phyloP scores from a whole-genome alignment of 1,140 invertebrate genomes.

The Hermetia illucens region DNA sequence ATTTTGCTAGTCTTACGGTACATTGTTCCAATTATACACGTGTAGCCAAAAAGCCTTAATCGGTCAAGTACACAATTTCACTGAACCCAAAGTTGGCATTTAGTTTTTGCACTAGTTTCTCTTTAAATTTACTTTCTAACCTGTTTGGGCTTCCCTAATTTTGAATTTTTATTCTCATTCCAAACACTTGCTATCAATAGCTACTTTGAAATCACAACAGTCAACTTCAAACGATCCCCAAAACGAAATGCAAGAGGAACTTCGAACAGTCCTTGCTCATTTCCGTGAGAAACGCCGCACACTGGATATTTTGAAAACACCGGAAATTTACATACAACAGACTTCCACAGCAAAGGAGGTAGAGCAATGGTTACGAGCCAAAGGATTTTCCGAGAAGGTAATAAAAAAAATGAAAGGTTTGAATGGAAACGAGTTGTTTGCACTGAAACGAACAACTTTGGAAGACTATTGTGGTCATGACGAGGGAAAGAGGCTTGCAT shows the following conservation, averaged over 20 bases:
- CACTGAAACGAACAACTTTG: constrained; percentile 43
- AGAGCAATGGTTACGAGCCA: constrained; percentile 56
- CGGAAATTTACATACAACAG: constrained; percentile 55
- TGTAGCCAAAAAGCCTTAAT: too few relatives aligned
- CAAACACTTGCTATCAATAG: too few relatives aligned
- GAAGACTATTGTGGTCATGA: constrained; percentile 50
- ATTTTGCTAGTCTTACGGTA: too few relatives aligned
- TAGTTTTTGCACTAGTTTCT: too few relatives aligned
- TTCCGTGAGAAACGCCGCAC: constrained; percentile 37
- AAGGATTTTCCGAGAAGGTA: constrained; percentile 53
- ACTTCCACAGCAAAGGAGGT: constrained; percentile 49
- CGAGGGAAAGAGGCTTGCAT: constrained; percentile 57
- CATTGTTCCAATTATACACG: too few relatives aligned
- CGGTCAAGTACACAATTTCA: too few relatives aligned
- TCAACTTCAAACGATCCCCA: constrained; percentile 10
- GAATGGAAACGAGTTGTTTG: constrained; percentile 55
- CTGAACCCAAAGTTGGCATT: too few relatives aligned
- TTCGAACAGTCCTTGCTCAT: constrained; percentile 42
- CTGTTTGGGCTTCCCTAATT: too few relatives aligned
- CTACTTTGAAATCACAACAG: neutral
- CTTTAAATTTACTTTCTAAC: too few relatives aligned
- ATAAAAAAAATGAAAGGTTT: constrained; percentile 47
- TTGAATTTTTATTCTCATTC: too few relatives aligned
- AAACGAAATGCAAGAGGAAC: constrained; percentile 50
- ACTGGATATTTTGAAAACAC: constrained; percentile 50